Evolutionary conservation across 1,140 invertebrate species (phyloP).

Genomic region (Heliconius himera): DNA sequence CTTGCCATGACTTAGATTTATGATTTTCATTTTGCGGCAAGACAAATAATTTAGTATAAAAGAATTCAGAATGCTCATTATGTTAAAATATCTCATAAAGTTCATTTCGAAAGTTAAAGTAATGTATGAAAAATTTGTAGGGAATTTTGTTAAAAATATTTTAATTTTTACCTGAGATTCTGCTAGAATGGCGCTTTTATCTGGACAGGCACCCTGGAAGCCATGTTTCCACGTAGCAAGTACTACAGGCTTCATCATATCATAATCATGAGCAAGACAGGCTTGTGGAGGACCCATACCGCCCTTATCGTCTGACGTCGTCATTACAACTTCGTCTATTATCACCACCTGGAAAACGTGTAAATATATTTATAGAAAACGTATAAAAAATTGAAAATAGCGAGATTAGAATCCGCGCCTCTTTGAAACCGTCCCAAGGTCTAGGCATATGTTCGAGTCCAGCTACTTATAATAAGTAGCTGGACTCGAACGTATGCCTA

Average conservation of each 20-base stretch:
- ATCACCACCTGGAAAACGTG: constrained; percentile 88
- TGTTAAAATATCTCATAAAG: constrained; percentile 2
- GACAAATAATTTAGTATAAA: constrained; percentile 6
- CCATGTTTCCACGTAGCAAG: constrained; percentile 98
- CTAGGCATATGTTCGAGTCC: too few species aligned
- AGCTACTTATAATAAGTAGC: too few species aligned
- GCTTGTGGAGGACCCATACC: constrained; percentile 85
- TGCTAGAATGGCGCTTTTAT: constrained; percentile 94
- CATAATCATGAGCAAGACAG: constrained; percentile 95
- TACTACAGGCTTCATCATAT: constrained; percentile 96
- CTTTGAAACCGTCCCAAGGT: too few species aligned
- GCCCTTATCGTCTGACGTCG: constrained; percentile 89
- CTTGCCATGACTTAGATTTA: constrained; percentile 15
- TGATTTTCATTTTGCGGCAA: constrained; percentile 11
- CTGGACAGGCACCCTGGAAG: constrained; percentile 96
- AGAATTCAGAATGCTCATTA: constrained; percentile 1
- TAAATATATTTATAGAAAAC: neutral
- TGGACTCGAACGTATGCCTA: too few species aligned
- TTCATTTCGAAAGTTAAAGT: neutral
- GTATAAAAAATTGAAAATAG: too few species aligned
- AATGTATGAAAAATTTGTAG: neutral
- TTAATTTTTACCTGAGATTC: constrained; percentile 91
- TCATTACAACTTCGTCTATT: constrained; percentile 93
- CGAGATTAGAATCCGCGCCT: too few species aligned
- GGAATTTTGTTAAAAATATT: neutral